phyloP scores from a whole-genome alignment of 2,888 invertebrate species.

The Marasmarcha lunaedactyla region DNA sequence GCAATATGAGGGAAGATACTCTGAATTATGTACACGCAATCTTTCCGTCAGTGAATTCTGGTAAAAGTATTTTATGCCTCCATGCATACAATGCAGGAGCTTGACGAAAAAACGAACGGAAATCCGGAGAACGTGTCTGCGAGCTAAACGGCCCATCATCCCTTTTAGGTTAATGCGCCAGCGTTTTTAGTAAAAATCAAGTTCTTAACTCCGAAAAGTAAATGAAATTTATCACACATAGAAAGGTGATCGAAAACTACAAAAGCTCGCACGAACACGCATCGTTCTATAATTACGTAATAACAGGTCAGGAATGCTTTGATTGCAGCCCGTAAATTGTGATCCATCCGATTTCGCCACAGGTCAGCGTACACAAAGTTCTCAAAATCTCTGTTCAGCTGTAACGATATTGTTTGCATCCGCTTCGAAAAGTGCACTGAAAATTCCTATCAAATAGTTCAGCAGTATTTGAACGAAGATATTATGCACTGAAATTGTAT shows the following conservation, averaged over 20 bases:
- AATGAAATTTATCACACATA: no score
- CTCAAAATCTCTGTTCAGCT: background rate
- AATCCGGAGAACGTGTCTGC: background rate
- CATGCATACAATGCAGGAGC: background rate
- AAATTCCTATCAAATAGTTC: background rate
- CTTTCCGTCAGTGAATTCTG: background rate
- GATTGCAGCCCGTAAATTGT: no score
- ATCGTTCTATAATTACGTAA: no score
- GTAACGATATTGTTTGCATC: background rate
- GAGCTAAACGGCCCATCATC: background rate
- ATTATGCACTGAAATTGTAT: background rate
- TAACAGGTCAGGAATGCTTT: no score
- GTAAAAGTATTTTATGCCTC: background rate
- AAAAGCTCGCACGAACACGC: no score
- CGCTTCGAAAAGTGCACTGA: background rate
- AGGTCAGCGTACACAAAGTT: no score
- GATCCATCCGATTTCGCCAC: no score
- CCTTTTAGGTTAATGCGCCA: background rate
- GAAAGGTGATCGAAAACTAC: no score
- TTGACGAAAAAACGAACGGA: background rate
- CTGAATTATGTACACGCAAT: background rate
- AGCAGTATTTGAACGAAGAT: background rate
- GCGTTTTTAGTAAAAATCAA: no score
- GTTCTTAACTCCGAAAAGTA: no score
- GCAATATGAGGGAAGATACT: no score